A percentile compares a stretch with the other conserved stretches of the same genome.
Conservation (phyloP, 2,797 vertebrate species). For the Cottoperca gobio region DNA sequence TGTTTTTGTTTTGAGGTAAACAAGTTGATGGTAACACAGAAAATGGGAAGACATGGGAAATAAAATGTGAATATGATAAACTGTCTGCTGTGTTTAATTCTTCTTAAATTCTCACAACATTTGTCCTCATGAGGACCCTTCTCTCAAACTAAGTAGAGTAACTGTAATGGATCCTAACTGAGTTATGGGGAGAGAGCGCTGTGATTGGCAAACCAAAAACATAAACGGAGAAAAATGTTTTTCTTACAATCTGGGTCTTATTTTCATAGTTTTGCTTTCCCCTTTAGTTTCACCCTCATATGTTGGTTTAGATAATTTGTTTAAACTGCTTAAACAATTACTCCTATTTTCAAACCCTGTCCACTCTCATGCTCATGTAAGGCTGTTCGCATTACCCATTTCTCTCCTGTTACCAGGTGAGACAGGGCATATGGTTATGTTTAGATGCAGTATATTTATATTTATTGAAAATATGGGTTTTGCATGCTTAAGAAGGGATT, state of each 20-base stretch:
- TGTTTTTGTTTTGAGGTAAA: constrained; percentile 41
- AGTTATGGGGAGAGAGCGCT: constrained; percentile 15
- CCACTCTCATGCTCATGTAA: too few relatives aligned
- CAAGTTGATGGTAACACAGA: constrained; percentile 55
- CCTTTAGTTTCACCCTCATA: not conserved
- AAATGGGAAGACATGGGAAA: constrained; percentile 58
- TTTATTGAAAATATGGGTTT: not conserved
- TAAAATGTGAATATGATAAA: constrained; percentile 73
- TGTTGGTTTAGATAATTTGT: not conserved
- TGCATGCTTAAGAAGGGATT: not conserved
- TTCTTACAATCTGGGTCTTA: not conserved
- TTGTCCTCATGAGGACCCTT: constrained; percentile 15
- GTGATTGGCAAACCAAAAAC: constrained; percentile 13
- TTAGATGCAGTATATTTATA: not conserved
- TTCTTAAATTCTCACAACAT: not conserved
- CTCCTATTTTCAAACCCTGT: too few relatives aligned
- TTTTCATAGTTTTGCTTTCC: constrained; percentile 14
- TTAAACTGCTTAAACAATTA: not conserved
- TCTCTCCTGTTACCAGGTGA: too few relatives aligned
- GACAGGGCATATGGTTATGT: not conserved
- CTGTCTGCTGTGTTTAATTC: constrained; percentile 17
- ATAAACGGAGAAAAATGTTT: too few relatives aligned
- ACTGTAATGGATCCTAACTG: constrained; percentile 23
- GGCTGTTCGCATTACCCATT: too few relatives aligned
- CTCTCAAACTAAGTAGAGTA: not conserved